Percentiles rank a stretch among this genome's conserved stretches.
These are phyloP conservation scores for Lycaon pictus DNA, from an alignment of 2,113 vertebrate genomes.

Conservation along the genomic window DNA sequence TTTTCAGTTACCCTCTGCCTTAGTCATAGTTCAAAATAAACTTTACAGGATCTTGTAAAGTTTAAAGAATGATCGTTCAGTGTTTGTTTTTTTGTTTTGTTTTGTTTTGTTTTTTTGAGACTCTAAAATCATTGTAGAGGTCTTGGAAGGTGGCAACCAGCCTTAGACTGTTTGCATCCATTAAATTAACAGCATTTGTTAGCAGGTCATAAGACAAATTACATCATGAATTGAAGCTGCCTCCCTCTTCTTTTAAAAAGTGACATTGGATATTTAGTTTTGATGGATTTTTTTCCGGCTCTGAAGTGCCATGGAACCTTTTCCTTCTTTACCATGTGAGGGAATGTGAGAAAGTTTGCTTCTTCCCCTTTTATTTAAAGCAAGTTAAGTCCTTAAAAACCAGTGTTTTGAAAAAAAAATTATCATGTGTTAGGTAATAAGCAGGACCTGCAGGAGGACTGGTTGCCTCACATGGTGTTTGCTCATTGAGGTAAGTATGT, in stretches of 20 bases:
- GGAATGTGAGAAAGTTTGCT: neutral
- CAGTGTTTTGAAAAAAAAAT: neutral
- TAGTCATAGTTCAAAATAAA: neutral
- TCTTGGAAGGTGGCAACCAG: neutral
- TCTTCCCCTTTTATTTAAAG: conserved; percentile 31
- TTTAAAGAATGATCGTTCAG: neutral
- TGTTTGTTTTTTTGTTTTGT: neutral
- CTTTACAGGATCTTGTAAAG: neutral
- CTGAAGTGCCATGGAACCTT: neutral
- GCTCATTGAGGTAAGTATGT: neutral
- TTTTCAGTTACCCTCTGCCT: neutral
- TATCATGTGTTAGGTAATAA: neutral
- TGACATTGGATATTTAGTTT: neutral
- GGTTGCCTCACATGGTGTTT: neutral
- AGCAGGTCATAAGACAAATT: neutral
- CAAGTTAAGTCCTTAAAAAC: neutral
- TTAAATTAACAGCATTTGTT: neutral
- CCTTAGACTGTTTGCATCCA: neutral
- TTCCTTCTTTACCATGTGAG: neutral
- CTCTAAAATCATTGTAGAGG: neutral
- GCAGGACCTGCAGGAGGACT: neutral
- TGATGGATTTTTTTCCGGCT: neutral
- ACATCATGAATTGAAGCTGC: neutral
- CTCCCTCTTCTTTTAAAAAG: neutral
- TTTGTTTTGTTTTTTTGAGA: neutral